Percentiles rank a stretch among this genome's conserved stretches.
Evolutionary conservation across 2,888 invertebrate genomes (phyloP).

Genomic region (Deilephila porcellus): DNA sequence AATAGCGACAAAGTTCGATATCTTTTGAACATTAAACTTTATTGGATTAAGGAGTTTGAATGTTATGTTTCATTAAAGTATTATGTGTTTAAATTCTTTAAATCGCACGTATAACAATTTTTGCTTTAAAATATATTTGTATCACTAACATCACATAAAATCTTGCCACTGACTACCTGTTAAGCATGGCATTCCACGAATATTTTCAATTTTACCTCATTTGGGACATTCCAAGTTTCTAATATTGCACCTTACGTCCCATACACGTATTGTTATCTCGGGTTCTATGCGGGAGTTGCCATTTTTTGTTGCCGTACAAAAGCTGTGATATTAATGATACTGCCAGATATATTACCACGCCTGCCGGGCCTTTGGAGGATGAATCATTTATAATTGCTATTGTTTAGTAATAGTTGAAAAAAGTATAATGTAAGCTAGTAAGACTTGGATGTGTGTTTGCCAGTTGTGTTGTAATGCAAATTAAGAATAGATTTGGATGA

Average conservation of each 20-base stretch:
- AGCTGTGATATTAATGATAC: conserved; percentile 23
- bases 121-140: background rate
- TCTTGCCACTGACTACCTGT: conserved; percentile 48
- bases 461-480: no score
- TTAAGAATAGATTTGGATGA: no score
- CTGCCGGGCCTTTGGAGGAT: background rate
- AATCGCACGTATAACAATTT: background rate
- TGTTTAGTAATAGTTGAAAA: background rate
- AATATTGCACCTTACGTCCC: background rate
- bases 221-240: background rate
- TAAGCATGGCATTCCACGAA: conserved; percentile 51
- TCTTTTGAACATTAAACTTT: no score
- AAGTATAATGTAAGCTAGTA: no score
- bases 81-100: no score
- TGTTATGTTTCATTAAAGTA: no score
- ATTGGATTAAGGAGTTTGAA: no score
- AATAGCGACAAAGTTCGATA: no score
- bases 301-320: conserved; percentile 4
- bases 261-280: conserved; percentile 16
- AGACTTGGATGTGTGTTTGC: background rate
- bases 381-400: conserved; percentile 18
- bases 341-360: conserved; percentile 19
- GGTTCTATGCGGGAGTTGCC: conserved; percentile 7
- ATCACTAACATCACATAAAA: conserved; percentile 14
- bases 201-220: conserved; percentile 39